Evolutionary conservation across 2,113 vertebrate genomes (phyloP).

Genomic region (Bubo bubo): DNA sequence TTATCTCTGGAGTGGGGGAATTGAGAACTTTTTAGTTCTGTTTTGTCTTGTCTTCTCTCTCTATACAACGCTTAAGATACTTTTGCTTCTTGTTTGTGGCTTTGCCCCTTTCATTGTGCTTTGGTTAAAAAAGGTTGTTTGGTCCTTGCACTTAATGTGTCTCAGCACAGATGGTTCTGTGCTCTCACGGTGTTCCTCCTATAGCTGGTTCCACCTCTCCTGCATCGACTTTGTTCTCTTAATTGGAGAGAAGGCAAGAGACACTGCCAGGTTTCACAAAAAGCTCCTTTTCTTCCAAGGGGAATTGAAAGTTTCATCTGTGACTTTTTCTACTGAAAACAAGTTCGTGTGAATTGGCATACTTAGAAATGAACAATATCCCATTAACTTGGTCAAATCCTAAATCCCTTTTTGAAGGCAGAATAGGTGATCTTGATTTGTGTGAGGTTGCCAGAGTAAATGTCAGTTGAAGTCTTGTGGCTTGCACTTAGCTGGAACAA

Average conservation of each 20-base stretch:
- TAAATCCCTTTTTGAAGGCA: not conserved
- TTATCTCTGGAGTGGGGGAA: not conserved
- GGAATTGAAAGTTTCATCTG: not conserved
- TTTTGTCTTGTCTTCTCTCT: not conserved
- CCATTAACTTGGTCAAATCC: not conserved
- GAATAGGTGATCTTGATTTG: slow-evolving; percentile 1
- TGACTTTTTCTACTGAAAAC: slow-evolving; percentile 19
- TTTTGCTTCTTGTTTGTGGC: not conserved
- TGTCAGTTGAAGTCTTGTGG: slow-evolving; percentile 9
- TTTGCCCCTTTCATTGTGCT: not conserved
- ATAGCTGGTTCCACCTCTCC: not conserved
- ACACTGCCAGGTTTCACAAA: not conserved
- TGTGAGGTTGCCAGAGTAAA: slow-evolving; percentile 26
- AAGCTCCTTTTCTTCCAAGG: not conserved
- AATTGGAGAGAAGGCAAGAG: not conserved
- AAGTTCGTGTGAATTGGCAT: not conserved
- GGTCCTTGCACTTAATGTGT: not conserved
- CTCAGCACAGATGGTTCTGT: not conserved
- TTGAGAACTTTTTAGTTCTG: not conserved
- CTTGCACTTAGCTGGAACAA: slow-evolving; percentile 18
- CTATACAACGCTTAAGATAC: not conserved
- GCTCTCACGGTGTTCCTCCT: not conserved
- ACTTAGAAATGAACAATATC: not conserved
- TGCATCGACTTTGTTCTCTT: not conserved
- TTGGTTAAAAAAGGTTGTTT: not conserved